These are phyloP conservation scores for Acropora yongei DNA, from an alignment of 64 coral and sea anemone genomes.

Conservation along the genomic window DNA sequence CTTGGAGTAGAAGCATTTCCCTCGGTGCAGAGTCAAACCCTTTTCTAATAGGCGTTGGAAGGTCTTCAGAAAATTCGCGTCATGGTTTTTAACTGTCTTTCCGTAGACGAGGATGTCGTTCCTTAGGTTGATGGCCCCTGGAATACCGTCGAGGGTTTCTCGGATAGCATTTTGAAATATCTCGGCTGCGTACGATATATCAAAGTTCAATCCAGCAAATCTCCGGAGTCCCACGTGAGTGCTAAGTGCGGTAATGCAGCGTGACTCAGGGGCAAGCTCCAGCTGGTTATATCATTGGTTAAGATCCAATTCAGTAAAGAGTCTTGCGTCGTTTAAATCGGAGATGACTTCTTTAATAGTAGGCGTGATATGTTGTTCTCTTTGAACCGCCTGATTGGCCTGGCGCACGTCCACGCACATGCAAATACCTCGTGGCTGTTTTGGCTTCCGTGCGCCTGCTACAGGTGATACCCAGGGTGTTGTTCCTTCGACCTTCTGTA, in stretches of 20 bases:
- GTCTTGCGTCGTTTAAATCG: constrained; percentile 41
- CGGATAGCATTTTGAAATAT: constrained; percentile 69
- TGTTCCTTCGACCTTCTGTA: constrained; percentile 46
- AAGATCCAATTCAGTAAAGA: constrained; percentile 26
- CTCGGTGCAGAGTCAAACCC: constrained; percentile 44
- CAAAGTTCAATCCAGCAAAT: constrained; percentile 58
- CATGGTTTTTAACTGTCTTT: constrained; percentile 10
- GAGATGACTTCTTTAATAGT: constrained; percentile 55
- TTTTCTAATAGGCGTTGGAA: constrained; percentile 46
- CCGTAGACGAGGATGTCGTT: constrained; percentile 58
- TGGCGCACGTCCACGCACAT: constrained; percentile 64
- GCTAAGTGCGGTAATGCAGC: constrained; percentile 61
- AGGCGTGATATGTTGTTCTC: constrained; percentile 44
- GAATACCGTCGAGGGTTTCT: constrained; percentile 53
- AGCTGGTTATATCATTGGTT: not conserved
- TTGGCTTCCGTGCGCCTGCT: constrained; percentile 61
- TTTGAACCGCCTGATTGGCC: constrained; percentile 51
- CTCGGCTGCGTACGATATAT: constrained; percentile 53
- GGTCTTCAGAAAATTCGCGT: not conserved
- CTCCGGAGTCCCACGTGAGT: constrained; percentile 59
- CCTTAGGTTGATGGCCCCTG: constrained; percentile 57
- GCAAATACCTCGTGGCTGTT: constrained; percentile 57
- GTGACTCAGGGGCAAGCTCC: constrained; percentile 54
- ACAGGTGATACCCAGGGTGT: constrained; percentile 65
- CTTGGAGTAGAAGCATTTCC: constrained; percentile 40